phyloP scores from a whole-genome alignment of 2,113 vertebrate species.

The Nanger granti region DNA sequence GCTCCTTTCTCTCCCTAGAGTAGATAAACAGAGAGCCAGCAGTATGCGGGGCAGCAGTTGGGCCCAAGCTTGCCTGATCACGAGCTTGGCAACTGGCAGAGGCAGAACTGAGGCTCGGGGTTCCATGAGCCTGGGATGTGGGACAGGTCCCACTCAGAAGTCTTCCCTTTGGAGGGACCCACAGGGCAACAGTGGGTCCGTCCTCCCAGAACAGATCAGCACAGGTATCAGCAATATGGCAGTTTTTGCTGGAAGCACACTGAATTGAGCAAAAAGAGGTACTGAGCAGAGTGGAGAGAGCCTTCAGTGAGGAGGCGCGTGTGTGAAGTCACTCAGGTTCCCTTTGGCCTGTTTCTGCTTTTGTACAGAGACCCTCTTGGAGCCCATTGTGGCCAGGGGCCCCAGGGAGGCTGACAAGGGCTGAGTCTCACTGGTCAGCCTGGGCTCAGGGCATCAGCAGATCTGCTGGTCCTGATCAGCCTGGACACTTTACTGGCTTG shows the following conservation, averaged over 20 bases:
- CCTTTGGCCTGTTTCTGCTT: not conserved
- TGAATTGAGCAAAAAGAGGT: not conserved
- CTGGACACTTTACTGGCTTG: too few relatives aligned
- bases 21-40: fast-evolving
- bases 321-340: fast-evolving
- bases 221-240: not conserved
- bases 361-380: not conserved
- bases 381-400: not conserved
- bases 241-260: not conserved
- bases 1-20: not conserved
- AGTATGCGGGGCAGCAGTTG: not conserved
- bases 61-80: not conserved
- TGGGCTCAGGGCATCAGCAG: too few relatives aligned
- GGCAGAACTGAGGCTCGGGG: not conserved
- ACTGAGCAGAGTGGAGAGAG: not conserved
- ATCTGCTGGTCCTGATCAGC: not conserved
- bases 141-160: not conserved
- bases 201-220: not conserved
- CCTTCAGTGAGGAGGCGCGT: fast-evolving
- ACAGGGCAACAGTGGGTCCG: not conserved
- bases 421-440: not conserved
- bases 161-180: not conserved
- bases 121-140: not conserved
- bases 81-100: too few relatives aligned
- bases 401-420: not conserved